A percentile compares a stretch with the other conserved stretches of the same genome.
These are phyloP conservation scores for Gallinago undulata DNA, from an alignment of 2,113 vertebrate species.

Conservation along the genomic window DNA sequence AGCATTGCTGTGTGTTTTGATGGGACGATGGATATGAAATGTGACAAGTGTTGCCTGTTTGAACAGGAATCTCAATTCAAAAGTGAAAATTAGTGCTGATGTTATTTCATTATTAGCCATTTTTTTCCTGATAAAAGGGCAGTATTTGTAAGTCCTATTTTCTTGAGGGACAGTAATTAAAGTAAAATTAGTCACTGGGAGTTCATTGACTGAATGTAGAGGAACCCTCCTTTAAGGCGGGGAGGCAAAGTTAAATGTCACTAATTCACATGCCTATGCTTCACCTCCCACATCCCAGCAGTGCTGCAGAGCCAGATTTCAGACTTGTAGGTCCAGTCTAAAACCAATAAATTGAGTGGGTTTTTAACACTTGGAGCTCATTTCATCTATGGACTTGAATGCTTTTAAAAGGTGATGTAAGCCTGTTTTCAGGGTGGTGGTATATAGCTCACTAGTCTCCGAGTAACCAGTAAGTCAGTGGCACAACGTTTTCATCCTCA, in stretches of 20 bases:
- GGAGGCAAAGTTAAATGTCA: background rate
- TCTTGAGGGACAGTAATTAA: background rate
- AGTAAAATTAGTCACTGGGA: background rate
- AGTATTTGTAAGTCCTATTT: background rate
- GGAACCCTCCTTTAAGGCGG: background rate
- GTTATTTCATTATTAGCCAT: background rate
- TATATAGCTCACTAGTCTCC: background rate
- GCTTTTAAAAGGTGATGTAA: background rate
- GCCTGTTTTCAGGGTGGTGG: background rate
- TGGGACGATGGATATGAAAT: background rate
- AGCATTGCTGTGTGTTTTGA: background rate
- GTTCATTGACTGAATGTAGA: background rate
- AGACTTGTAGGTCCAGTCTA: background rate
- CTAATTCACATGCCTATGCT: background rate
- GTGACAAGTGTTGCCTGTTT: background rate
- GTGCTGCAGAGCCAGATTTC: background rate
- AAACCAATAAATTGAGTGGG: background rate
- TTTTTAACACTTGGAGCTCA: background rate
- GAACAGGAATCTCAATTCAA: background rate
- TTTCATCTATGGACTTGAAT: background rate
- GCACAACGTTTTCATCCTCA: background rate
- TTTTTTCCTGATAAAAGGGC: background rate
- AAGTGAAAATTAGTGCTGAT: background rate
- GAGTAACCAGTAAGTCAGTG: background rate
- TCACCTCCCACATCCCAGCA: rapidly evolving